Evolutionary conservation across 2,797 vertebrate genomes (phyloP).

Genomic region (Siniperca obscura): DNA sequence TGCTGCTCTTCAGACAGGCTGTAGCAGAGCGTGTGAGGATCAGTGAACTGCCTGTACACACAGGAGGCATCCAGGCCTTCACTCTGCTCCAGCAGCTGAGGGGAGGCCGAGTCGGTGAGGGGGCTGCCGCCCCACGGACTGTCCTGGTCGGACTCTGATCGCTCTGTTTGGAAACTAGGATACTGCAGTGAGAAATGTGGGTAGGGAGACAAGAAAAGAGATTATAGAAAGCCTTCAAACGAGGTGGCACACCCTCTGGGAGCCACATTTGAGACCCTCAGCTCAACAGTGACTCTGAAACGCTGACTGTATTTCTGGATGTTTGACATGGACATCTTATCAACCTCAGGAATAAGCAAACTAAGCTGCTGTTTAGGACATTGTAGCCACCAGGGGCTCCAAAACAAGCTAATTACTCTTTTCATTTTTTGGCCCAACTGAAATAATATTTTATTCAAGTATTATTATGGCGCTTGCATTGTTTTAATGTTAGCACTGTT

Average conservation of each 20-base stretch:
- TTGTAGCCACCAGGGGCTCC: too few relatives aligned
- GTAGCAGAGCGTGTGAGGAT: constrained; percentile 89
- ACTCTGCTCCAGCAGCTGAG: constrained; percentile 90
- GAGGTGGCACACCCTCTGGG: neutral
- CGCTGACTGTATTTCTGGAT: neutral
- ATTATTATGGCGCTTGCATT: too few relatives aligned
- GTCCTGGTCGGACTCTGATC: constrained; percentile 95
- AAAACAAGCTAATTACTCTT: neutral
- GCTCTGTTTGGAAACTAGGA: constrained; percentile 92
- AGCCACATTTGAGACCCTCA: neutral
- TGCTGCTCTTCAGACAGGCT: constrained; percentile 85
- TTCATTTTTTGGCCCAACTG: too few relatives aligned
- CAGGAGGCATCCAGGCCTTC: constrained; percentile 90
- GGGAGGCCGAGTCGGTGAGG: constrained; percentile 91
- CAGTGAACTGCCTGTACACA: constrained; percentile 89
- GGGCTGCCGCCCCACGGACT: constrained; percentile 96
- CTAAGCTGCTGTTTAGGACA: neutral
- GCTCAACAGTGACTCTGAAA: neutral
- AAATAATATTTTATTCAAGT: too few relatives aligned
- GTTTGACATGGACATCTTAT: neutral
- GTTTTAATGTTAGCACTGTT: too few relatives aligned
- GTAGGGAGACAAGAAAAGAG: neutral
- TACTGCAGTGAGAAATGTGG: constrained; percentile 82
- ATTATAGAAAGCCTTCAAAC: neutral
- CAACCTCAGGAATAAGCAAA: neutral